Base-by-base conservation (phyloP, 1,140 invertebrate genomes). In the Euwallacea fornicatus region DNA sequence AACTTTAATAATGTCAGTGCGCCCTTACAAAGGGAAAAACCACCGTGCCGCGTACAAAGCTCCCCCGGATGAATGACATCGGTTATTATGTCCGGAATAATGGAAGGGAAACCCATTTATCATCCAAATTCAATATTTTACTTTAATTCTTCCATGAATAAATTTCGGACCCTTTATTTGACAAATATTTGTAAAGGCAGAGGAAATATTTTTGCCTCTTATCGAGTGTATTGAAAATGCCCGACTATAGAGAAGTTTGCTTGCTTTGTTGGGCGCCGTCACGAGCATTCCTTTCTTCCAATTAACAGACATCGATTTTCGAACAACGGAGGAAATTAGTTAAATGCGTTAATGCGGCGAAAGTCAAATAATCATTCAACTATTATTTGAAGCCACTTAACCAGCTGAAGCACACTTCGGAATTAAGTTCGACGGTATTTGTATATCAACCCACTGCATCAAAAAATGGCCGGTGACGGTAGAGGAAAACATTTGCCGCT, bases 41-140 rank as follows among this genome's bases (percentile, higher is more conserved):
- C 21, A 41, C 8, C 59, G 21, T 61, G 42, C 11, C 11, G 21
- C 11, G 59, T 43, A 56, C 54, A 15, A 15, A 56, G 16, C 15
- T 13, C 16, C 54, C 21, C 10, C 42, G 16, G n/a, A 16, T 63
- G 59, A 61, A 61, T 61, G 61, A 63, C 61, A 63, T 63, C 61
- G 42, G 61, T 47, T 47, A 63, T 63, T 63, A 63, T 63, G 43
- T 44, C 13, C 16, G 33, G 61, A 63, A 63, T 63, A 63, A 63
- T 63, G 61, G 61, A 47, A 63, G 42, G 42, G 42, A 44, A 47
- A 13, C 11, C 61, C 61, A 63, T 63, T 63, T 63, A 63, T 63
- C 61, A 63, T 63, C 61, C 61, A 63, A 63, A 63, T 63, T 63
- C 61, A 63, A 63, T 63, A 63, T 63, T 63, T 63, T 63, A 63